These are phyloP conservation scores for Meghimatium bilineatum DNA, from an alignment of 2,888 invertebrate genomes.

Conservation along the genomic window DNA sequence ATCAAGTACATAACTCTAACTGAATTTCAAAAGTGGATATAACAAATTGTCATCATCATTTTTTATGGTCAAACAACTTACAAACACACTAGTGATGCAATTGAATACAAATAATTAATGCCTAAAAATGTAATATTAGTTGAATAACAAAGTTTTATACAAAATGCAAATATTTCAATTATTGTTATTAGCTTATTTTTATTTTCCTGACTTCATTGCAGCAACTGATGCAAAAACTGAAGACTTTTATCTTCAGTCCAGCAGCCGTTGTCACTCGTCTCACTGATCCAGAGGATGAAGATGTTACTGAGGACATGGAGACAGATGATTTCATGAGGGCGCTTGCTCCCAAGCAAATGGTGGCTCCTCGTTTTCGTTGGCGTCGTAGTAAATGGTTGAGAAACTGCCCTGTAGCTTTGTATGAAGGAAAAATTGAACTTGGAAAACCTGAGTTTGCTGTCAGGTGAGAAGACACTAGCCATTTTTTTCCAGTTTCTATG, in stretches of 20 bases:
- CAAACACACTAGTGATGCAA: too few species aligned
- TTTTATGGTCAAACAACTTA: too few species aligned
- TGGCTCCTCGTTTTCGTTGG: constrained; percentile 75
- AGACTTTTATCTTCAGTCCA: constrained; percentile 73
- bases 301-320: constrained; percentile 74
- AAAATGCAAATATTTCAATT: too few species aligned
- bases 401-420: constrained; percentile 76
- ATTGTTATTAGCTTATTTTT: not conserved
- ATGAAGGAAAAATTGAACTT: constrained; percentile 73
- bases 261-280: constrained; percentile 74
- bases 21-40: too few species aligned
- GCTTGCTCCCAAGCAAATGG: constrained; percentile 71
- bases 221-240: constrained; percentile 73
- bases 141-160: too few species aligned
- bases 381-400: constrained; percentile 73
- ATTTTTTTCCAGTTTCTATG: too few species aligned
- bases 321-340: constrained; percentile 75
- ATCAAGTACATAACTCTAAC: too few species aligned
- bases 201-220: constrained; percentile 48
- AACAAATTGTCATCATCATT: too few species aligned
- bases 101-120: too few species aligned
- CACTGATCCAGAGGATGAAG: constrained; percentile 74
- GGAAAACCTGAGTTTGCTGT: constrained; percentile 77
- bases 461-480: constrained; percentile 60
- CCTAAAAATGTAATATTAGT: too few species aligned